Percentiles rank a stretch among this genome's conserved stretches.
Evolutionary conservation across 2,113 vertebrate species (phyloP).

Genomic region (Sisor rabdophorus): DNA sequence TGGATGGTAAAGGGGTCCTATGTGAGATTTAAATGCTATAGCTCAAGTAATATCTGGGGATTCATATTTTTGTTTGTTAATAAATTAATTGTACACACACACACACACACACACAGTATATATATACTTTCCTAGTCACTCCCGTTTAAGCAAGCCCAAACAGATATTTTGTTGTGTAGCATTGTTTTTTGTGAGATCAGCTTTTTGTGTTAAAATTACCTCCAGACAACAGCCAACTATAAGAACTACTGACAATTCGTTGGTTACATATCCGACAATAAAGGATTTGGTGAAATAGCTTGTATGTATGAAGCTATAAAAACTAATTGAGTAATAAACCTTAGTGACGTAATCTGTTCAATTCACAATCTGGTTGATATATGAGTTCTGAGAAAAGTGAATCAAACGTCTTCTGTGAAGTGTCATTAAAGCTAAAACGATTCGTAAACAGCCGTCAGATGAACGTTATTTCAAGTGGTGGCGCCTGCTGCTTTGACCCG

Average conservation of each 20-base stretch:
- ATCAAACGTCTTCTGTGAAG: conserved; percentile 20
- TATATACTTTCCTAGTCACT: no score
- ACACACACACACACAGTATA: no score
- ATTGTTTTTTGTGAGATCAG: no score
- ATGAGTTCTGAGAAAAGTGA: conserved; percentile 4
- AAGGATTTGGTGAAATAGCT: background rate
- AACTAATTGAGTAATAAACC: conserved; percentile 9
- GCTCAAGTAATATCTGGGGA: no score
- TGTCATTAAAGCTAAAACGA: conserved; percentile 28
- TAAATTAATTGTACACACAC: no score
- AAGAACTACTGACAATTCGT: background rate
- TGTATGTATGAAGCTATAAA: background rate
- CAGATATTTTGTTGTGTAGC: background rate
- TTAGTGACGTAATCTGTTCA: background rate
- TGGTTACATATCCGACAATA: background rate
- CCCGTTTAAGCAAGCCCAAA: background rate
- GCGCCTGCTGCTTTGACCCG: conserved; percentile 32
- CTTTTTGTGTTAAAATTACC: background rate
- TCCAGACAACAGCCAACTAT: background rate
- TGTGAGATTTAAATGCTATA: no score
- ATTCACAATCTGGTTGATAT: background rate
- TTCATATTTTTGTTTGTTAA: no score
- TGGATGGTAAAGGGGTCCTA: no score
- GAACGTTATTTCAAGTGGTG: conserved; percentile 7
- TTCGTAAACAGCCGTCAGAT: conserved; percentile 25